Conservation (phyloP, 2,113 vertebrate species). For the Delphinapterus leucas region DNA sequence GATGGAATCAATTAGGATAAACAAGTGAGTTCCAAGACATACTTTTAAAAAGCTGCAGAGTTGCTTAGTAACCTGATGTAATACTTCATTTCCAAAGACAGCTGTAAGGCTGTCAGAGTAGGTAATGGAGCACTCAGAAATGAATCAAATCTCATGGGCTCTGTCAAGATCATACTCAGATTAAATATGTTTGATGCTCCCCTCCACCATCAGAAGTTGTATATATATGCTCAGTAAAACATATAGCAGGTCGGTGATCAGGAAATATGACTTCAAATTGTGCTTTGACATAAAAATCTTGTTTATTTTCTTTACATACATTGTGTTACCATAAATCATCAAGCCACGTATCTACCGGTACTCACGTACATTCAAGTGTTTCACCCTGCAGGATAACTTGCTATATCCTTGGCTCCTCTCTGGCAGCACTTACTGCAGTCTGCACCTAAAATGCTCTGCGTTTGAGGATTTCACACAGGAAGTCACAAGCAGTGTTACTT, state of each 20-base stretch:
- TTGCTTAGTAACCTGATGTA: conserved; percentile 80
- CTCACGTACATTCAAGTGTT: not conserved
- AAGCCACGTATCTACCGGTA: not conserved
- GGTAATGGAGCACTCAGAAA: conserved; percentile 69
- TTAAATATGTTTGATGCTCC: conserved; percentile 10
- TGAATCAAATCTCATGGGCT: conserved; percentile 42
- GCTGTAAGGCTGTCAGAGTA: conserved; percentile 66
- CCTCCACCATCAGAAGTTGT: not conserved
- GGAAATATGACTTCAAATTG: conserved; percentile 7
- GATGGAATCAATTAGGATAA: conserved; percentile 84
- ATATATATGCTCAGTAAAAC: conserved; percentile 14
- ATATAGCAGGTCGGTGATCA: not conserved
- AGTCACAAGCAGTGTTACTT: not conserved
- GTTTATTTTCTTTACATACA: conserved; percentile 42
- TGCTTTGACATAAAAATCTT: conserved; percentile 37
- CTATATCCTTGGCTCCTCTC: conserved; percentile 36
- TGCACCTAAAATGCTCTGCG: not conserved
- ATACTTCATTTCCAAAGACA: conserved; percentile 77
- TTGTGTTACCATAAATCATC: conserved; percentile 44
- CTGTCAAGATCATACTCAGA: conserved; percentile 47
- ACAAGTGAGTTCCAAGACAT: conserved; percentile 80
- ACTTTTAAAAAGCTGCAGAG: conserved; percentile 74
- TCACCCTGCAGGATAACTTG: not conserved
- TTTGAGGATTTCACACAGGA: conserved; percentile 33
- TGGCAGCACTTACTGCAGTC: conserved; percentile 28